Evolutionary conservation across 2,888 invertebrate species (phyloP), one percentile per base, ranked within the genome.

Genomic region (Hyles lineata): DNA sequence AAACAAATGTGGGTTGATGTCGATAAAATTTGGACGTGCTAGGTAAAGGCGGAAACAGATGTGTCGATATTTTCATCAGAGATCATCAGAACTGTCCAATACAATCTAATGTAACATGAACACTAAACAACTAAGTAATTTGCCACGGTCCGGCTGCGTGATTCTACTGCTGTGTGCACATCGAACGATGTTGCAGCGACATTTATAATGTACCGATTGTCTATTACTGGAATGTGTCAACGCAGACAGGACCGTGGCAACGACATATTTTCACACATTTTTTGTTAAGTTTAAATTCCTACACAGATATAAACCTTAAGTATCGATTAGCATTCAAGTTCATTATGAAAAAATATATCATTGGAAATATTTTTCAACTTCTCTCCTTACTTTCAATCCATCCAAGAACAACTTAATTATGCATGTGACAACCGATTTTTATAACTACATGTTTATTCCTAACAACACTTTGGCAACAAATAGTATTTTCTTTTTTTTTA

Each of bases 391-490:
- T 89, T 87, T 90, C 92, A 87, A 92, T 92, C 92, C 92, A 89
- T 90, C 87, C 92, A 91, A 93, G 94, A 93, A 93, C 92, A 94
- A 93, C 92, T 93, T 92, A 93, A 90, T 93, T 92, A 92, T 92
- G 94, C 89, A 92, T 90, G 92, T 88, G 94, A 94, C 94, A 94
- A 94, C 92, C 94, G 90, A 92, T 92, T 90, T 89, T 91, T 91
- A 92, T 89, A 93, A 91, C 93, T 94, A 93, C 91, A 90, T 84
- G 90, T 91, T 90, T 88, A 94, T 90, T 87, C 89, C 92, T 94
- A 94, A 94, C 89, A 94, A 94, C 94, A 94, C 90, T 95, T 95
- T 95, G 95, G 95, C 95, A 95, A 95, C 95, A 94, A 94, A 93
- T 92, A 92, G 89, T 92, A 90, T 91, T 90, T 90, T 87, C 84